phyloP scores from a whole-genome alignment of 2,797 vertebrate genomes.

The Spinus olivaceus region DNA sequence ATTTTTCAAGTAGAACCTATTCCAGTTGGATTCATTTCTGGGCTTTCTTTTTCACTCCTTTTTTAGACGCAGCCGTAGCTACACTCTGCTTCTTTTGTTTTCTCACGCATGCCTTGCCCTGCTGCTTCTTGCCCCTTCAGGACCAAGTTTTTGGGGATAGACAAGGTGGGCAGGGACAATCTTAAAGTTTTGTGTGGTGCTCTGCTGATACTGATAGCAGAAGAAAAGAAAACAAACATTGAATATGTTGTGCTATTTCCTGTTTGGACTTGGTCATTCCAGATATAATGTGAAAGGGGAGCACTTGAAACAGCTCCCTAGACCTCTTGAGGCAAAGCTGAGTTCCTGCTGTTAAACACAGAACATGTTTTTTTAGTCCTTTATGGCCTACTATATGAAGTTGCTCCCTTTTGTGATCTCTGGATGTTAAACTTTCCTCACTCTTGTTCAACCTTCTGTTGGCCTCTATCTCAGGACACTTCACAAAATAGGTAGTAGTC shows the following conservation, averaged over 20 bases:
- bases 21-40: neutral
- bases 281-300: neutral
- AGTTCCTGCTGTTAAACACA: neutral
- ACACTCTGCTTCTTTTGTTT: neutral
- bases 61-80: neutral
- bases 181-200: neutral
- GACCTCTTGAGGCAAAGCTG: neutral
- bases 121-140: neutral
- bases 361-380: neutral
- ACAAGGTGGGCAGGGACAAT: neutral
- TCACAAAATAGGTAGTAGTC: neutral
- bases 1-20: neutral
- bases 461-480: neutral
- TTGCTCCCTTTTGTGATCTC: neutral
- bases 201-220: neutral
- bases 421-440: neutral
- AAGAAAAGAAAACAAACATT: neutral
- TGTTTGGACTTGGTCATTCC: neutral
- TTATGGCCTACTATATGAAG: neutral
- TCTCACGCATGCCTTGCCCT: neutral
- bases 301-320: neutral
- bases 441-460: neutral
- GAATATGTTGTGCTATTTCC: neutral
- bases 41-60: neutral
- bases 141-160: neutral